phyloP scores from a whole-genome alignment of 2,113 vertebrate genomes.

The Echinops telfairi region DNA sequence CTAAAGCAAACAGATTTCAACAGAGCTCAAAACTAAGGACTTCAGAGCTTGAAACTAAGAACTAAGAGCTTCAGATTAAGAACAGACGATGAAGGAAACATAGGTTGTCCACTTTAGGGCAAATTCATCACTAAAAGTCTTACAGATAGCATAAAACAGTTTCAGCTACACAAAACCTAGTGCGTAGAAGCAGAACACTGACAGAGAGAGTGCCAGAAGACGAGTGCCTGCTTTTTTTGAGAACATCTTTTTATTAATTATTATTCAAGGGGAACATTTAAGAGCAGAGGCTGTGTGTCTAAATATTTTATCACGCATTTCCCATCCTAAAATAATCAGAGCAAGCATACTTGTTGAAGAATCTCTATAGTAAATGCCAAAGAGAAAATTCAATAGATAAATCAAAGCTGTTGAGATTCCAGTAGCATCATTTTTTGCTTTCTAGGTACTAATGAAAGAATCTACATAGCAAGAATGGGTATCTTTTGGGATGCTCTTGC shows the following conservation, averaged over 20 bases:
- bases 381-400: constrained; percentile 11
- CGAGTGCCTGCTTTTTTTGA: background rate
- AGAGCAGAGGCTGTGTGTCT: background rate
- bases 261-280: background rate
- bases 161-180: too few species aligned
- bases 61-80: too few species aligned
- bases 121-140: too few species aligned
- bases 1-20: too few species aligned
- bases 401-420: background rate
- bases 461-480: constrained; percentile 30
- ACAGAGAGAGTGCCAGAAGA: too few species aligned
- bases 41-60: too few species aligned
- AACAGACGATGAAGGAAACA: too few species aligned
- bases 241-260: constrained; percentile 2
- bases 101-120: too few species aligned
- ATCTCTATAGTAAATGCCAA: background rate
- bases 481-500: background rate
- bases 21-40: too few species aligned
- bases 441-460: background rate
- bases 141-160: too few species aligned
- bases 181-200: too few species aligned
- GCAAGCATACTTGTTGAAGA: background rate
- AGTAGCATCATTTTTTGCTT: background rate
- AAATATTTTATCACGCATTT: constrained; percentile 6
- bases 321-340: background rate